These are phyloP conservation scores for Pseudomugil tenellus DNA, from an alignment of 2,797 vertebrate genomes.

Conservation along the genomic window DNA sequence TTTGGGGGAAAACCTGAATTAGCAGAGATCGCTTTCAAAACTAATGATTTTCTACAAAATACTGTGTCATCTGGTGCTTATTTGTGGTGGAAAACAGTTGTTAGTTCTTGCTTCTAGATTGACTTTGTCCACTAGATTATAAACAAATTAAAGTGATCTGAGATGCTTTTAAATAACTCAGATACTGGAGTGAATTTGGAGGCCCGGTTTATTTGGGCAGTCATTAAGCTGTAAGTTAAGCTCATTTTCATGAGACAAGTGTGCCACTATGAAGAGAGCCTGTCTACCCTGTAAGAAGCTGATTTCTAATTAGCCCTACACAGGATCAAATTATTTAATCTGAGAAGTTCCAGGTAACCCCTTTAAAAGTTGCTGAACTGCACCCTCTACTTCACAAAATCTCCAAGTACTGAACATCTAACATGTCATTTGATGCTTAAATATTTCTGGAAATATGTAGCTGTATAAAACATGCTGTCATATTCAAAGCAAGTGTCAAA, in stretches of 20 bases:
- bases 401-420: constrained; percentile 49
- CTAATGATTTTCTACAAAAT: background rate
- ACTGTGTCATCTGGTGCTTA: background rate
- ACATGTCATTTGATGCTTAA: constrained; percentile 30
- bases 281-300: constrained; percentile 46
- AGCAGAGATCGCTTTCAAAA: background rate
- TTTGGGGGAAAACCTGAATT: background rate
- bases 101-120: background rate
- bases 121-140: constrained; percentile 23
- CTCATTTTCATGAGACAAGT: constrained; percentile 48
- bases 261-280: constrained; percentile 38
- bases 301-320: constrained; percentile 69
- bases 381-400: constrained; percentile 59
- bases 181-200: constrained; percentile 44
- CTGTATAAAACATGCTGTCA: too few species aligned
- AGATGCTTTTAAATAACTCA: constrained; percentile 43
- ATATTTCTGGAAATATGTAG: background rate
- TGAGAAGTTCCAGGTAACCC: constrained; percentile 71
- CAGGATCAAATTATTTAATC: constrained; percentile 71
- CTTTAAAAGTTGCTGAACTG: constrained; percentile 73
- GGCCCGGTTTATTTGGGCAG: constrained; percentile 55
- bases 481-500: too few species aligned
- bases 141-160: constrained; percentile 41
- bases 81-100: constrained; percentile 18
- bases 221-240: constrained; percentile 50